phyloP scores from a whole-genome alignment of 2,113 vertebrate genomes.

The Spilogale gracilis region DNA sequence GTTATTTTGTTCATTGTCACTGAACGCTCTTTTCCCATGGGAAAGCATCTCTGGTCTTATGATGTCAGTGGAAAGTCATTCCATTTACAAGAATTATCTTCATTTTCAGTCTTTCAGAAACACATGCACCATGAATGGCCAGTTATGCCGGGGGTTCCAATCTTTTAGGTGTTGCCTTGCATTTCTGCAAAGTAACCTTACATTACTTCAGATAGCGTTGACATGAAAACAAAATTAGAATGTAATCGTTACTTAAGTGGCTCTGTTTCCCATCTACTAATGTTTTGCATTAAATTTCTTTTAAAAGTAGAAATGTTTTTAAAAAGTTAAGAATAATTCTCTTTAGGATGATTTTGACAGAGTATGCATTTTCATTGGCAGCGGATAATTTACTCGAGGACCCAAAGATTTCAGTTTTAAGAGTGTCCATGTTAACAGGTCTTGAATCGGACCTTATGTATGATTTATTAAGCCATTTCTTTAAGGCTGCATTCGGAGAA shows the following conservation, averaged over 20 bases:
- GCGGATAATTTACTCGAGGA: neutral
- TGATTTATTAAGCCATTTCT: neutral
- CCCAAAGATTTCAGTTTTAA: neutral
- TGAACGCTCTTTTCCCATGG: conserved; percentile 70
- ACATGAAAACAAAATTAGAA: neutral
- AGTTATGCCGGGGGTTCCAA: neutral
- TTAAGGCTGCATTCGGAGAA: conserved; percentile 17
- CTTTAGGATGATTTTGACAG: conserved; percentile 18
- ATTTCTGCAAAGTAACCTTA: conserved; percentile 9
- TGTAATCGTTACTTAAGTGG: neutral
- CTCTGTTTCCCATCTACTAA: neutral
- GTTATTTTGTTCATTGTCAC: conserved; percentile 61
- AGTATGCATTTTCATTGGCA: neutral
- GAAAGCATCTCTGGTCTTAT: conserved; percentile 59
- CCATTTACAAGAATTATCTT: neutral
- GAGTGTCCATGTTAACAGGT: neutral
- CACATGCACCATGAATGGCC: neutral
- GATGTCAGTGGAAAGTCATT: conserved; percentile 59
- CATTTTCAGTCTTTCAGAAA: neutral
- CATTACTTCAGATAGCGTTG: neutral
- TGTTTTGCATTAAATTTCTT: neutral
- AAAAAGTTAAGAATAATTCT: neutral
- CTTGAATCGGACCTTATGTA: neutral
- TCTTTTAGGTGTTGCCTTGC: neutral
- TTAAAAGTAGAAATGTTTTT: neutral